Evolutionary conservation across 2,888 invertebrate species (phyloP), one percentile per base, ranked within the genome.

Genomic region (Stomorhina lunata): DNA sequence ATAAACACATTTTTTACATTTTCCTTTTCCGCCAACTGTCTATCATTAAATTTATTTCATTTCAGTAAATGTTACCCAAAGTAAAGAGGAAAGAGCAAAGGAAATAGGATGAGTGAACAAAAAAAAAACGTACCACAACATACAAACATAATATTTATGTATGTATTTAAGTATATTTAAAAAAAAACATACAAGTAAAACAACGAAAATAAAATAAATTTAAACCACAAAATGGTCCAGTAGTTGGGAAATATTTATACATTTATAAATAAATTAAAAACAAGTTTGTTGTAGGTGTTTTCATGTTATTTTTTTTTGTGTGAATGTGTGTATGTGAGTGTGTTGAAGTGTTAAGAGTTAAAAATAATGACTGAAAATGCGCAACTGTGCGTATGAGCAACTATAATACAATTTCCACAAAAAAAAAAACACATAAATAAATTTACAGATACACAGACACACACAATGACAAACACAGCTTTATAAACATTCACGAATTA

Each of bases 321-420:
- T n/a, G n/a, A 55, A 40, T 22, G 55, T 27, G n/a, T 25, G 20
- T 45, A 17, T 37, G 25, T 29, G 7, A 10, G 9, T 48, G 22
- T 45, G 25, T 65, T 32, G 15, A 2, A 59, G 4, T 15, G 53
- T 12, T n/a, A n/a, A 40, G 37, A 59, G 66, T 80, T 80, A 61
- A 80, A 80, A 69, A 75, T 68, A 75, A 48, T 32, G 48, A 69
- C 45, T 55, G 17, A 6, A 63, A 76, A 71, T 86, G 87, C 85
- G 87, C 88, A 88, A 86, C 85, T 86, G 86, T 88, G 89, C 88
- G 87, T 88, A 88, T 88, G 85, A 88, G 85, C 85, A 86, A 88
- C 87, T 87, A 85, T 87, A 87, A 88, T 87, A 87, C 1, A 84
- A 85, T 86, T 87, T 86, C 84, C 81, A 48, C 20, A 63, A 27